phyloP scores from a whole-genome alignment of 2,797 vertebrate genomes.

The Pangasius djambal region DNA sequence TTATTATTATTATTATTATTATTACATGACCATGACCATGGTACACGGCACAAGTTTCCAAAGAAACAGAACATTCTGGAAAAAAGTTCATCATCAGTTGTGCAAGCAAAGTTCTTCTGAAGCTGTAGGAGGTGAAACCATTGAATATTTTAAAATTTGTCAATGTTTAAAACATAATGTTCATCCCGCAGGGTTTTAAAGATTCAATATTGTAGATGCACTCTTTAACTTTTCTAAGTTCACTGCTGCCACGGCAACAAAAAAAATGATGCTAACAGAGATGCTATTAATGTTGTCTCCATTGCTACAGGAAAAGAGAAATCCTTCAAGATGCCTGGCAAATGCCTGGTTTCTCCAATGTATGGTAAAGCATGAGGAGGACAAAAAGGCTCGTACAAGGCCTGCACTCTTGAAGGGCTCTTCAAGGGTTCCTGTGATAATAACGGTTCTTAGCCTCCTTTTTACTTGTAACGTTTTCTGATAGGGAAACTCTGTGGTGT shows the following conservation, averaged over 20 bases:
- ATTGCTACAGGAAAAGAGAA: background rate
- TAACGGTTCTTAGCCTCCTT: background rate
- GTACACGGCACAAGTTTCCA: background rate
- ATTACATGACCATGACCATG: background rate
- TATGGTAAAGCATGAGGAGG: background rate
- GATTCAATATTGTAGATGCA: background rate
- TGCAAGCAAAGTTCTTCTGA: background rate
- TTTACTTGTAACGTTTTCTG: background rate
- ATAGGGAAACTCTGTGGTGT: background rate
- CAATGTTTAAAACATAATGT: conserved; percentile 13
- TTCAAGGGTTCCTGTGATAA: background rate
- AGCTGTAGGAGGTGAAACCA: conserved; percentile 6
- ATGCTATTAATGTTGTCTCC: background rate
- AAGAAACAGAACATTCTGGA: background rate
- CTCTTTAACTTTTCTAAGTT: background rate
- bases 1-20: background rate
- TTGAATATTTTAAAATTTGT: conserved; percentile 3
- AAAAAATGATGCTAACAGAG: background rate
- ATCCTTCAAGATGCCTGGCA: background rate
- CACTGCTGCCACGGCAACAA: conserved; percentile 18
- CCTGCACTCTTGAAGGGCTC: background rate
- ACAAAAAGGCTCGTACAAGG: background rate
- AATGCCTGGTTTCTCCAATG: background rate
- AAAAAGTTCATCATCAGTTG: background rate
- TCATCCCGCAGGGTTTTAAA: background rate